Conservation (phyloP, 2,113 vertebrate species). For the human (Homo sapiens) region GRCh38 chr2:19368501-19369000, state of each 20-base stretch:
- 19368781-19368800: conserved; percentile 81
- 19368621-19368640: neutral
- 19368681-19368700: conserved; percentile 79
- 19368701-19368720: conserved; percentile 79
- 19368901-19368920: conserved; percentile 63
- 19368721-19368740: conserved; percentile 78
- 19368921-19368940: neutral
- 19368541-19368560: neutral
- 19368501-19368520: neutral
- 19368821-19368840: conserved; percentile 63
- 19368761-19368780: conserved; percentile 78
- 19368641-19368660: neutral
- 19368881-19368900: conserved; percentile 58
- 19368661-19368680: conserved; percentile 68
- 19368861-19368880: conserved; percentile 28
- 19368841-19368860: conserved; percentile 68
- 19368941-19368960: conserved; percentile 21
- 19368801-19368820: conserved; percentile 77
- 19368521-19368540: neutral
- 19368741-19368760: conserved; percentile 76
- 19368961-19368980: neutral
- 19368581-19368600: neutral
- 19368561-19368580: accelerated
- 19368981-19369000: neutral
- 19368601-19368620: accelerated